Evolutionary conservation across 1,140 invertebrate genomes (phyloP).

Genomic region (Halictus rubicundus): DNA sequence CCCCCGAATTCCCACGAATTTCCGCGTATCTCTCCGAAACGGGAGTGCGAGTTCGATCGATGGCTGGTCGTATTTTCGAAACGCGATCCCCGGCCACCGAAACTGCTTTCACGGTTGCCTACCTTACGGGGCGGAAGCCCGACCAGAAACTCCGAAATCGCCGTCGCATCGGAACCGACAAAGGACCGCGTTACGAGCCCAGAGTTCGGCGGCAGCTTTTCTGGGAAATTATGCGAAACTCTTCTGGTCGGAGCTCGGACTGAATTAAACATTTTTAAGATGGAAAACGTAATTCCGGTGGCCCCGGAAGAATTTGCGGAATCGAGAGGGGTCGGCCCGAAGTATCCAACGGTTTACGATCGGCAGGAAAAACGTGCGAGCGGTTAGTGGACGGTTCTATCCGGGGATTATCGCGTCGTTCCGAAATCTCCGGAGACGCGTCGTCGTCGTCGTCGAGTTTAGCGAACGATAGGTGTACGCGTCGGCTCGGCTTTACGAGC

Average conservation of each 20-base stretch:
- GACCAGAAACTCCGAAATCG: too few species aligned
- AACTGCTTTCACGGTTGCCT: neutral
- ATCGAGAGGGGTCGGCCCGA: neutral
- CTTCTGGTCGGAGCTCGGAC: too few species aligned
- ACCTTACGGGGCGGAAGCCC: too few species aligned
- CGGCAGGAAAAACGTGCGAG: neutral
- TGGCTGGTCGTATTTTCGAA: neutral
- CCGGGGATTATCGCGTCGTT: slow-evolving; percentile 20
- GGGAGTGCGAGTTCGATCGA: neutral
- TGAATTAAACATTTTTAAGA: too few species aligned
- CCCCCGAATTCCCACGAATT: neutral
- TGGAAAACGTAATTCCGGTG: too few species aligned
- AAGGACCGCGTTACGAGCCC: too few species aligned
- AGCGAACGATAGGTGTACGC: slow-evolving; percentile 20
- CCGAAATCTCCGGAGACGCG: slow-evolving; percentile 23
- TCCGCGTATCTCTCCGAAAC: too few species aligned
- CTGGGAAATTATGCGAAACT: too few species aligned
- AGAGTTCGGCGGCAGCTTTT: too few species aligned
- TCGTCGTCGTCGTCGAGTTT: slow-evolving; percentile 27
- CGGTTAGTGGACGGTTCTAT: neutral
- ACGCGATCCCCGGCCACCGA: neutral
- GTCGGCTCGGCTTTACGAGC: slow-evolving; percentile 43
- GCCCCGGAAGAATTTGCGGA: neutral
- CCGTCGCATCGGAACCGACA: too few species aligned
- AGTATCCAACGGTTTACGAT: neutral